These are phyloP conservation scores for Zaprionus davidi DNA, from an alignment of 1,140 invertebrate species.

Conservation along the genomic window DNA sequence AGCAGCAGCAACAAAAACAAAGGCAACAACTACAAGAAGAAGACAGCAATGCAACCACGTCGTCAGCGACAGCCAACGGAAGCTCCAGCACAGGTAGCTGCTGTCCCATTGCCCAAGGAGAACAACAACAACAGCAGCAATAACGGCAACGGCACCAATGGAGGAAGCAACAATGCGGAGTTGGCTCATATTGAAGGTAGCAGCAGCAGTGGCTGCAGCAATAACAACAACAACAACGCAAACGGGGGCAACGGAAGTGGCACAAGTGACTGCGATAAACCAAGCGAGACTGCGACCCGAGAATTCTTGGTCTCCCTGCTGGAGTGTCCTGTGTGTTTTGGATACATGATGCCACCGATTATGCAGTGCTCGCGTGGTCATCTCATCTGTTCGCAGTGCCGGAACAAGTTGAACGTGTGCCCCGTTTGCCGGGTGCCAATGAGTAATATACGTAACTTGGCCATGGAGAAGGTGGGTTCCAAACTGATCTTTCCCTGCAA, in stretches of 20 bases:
- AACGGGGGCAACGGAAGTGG: constrained; percentile 1
- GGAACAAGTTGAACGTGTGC: constrained; percentile 97
- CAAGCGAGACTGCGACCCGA: constrained; percentile 29
- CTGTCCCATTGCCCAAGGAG: constrained; percentile 13
- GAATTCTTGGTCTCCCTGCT: constrained; percentile 97
- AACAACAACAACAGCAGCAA: neutral
- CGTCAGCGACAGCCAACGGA: constrained; percentile 41
- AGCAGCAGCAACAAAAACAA: neutral
- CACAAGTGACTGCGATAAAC: constrained; percentile 35
- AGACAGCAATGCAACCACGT: constrained; percentile 39
- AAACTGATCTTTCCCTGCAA: constrained; percentile 99
- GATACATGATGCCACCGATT: constrained; percentile 99
- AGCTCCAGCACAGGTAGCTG: constrained; percentile 18
- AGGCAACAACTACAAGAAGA: neutral
- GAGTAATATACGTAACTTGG: constrained; percentile 98
- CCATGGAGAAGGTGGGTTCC: constrained; percentile 99
- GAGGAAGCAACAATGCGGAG: constrained; percentile 5
- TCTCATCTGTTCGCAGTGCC: constrained; percentile 96
- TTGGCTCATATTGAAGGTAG: constrained; percentile 14
- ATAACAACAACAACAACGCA: constrained; percentile 3
- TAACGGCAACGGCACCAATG: too few species aligned
- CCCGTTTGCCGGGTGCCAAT: constrained; percentile 98
- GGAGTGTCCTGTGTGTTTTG: constrained; percentile 99
- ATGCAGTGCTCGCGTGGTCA: constrained; percentile 94
- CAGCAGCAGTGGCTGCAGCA: constrained; percentile 14